Evolutionary conservation across 2,113 vertebrate species (phyloP).

Genomic region (Pelecanoides urinatrix): DNA sequence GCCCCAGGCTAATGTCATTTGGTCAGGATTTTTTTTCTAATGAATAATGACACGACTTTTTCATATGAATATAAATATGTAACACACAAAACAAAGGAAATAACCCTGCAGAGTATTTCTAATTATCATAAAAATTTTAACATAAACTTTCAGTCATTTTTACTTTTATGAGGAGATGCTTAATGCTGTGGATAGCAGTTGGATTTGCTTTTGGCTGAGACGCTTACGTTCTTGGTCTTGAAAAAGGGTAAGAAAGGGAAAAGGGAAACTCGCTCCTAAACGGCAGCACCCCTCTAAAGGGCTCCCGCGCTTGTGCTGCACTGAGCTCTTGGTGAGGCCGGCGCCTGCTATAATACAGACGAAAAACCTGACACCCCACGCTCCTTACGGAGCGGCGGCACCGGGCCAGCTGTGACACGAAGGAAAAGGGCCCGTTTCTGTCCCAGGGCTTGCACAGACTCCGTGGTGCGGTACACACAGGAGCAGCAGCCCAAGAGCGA

Average conservation of each 20-base stretch:
- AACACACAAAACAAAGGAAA: background rate
- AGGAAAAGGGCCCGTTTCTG: background rate
- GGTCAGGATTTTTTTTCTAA: background rate
- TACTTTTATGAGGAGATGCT: background rate
- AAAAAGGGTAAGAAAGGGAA: background rate
- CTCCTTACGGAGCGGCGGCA: background rate
- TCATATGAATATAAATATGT: background rate
- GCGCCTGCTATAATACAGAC: background rate
- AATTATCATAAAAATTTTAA: background rate
- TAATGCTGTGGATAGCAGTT: background rate
- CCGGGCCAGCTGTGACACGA: background rate
- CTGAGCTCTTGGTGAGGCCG: background rate
- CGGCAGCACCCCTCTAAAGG: background rate
- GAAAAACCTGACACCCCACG: background rate
- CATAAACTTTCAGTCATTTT: background rate
- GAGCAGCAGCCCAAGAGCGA: background rate
- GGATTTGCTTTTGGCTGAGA: background rate
- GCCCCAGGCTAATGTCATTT: background rate
- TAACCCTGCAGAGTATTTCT: background rate
- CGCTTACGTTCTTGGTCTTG: too few relatives aligned
- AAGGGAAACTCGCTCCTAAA: background rate
- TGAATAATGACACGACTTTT: background rate
- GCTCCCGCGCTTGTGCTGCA: fast-evolving
- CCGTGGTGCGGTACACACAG: fast-evolving
- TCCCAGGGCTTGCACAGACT: background rate